Conservation (phyloP, 1,140 invertebrate genomes). For the Drosophila sp. region DNA sequence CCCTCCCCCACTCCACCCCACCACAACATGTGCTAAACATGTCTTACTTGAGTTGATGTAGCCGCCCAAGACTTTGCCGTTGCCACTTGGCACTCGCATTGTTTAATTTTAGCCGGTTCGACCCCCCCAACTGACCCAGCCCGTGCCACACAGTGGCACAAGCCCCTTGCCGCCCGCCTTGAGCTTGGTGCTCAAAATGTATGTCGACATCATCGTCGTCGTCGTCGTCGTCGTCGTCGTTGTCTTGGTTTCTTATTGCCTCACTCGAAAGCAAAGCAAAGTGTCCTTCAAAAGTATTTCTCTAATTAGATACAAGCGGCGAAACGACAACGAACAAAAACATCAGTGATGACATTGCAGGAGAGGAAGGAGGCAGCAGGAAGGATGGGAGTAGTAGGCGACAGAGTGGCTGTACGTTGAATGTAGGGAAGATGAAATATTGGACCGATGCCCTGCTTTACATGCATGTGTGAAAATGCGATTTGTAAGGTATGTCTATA, state of each 20-base stretch:
- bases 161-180: not conserved
- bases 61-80: conserved; percentile 41
- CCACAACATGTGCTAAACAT: conserved; percentile 1
- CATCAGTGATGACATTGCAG: conserved; percentile 43
- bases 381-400: not conserved
- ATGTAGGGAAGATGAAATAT: conserved; percentile 9
- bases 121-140: not conserved
- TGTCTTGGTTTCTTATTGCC: conserved; percentile 56
- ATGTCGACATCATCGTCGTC: conserved; percentile 38
- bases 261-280: conserved; percentile 44
- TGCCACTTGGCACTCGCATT: conserved; percentile 47
- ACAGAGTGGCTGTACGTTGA: not conserved
- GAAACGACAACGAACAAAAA: conserved; percentile 30
- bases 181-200: conserved; percentile 45
- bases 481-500: conserved; percentile 44
- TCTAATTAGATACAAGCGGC: conserved; percentile 71
- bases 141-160: not conserved
- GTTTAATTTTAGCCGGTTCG: conserved; percentile 64
- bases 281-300: conserved; percentile 82
- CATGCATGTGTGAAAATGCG: conserved; percentile 61
- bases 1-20: conserved; percentile 1
- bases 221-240: conserved; percentile 19
- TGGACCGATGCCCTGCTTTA: conserved; percentile 49
- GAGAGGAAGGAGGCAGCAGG: not conserved
- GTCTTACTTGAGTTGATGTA: conserved; percentile 31